Evolutionary conservation across 1,140 invertebrate species (phyloP), one percentile per base, ranked within the genome.

Genomic region (Stegodyphus dumicola): DNA sequence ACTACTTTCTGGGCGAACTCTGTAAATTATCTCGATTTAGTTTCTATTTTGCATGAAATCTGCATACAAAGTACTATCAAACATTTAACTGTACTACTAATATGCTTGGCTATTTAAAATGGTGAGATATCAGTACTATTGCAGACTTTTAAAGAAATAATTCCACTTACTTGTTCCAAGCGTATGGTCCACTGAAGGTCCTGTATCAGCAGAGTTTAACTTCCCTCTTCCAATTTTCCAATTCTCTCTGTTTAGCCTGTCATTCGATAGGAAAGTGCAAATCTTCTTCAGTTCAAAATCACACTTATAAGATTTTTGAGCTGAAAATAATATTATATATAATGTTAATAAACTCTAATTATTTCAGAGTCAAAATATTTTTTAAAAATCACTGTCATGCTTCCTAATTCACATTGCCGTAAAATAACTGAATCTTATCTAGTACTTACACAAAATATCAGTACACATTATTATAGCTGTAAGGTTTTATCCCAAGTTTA

Each of bases 111-210:
- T 11, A 5, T 11, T 60, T 60, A 60, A 60, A 11, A 11, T 60
- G 15, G 5, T 3, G 33, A 33, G 33, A 33, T 33, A 33, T 33
- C 33, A 48, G 2, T 69, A 69, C 9, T 69, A 33, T 69, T 69
- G 2, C 6, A 69, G n/a, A 17, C 17, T 17, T 69, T 69, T 48
- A n/a, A 69, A 69, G 33, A 69, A 73, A 67, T 7, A 67, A n/a
- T n/a, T n/a, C 17, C n/a, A 75, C 85, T 73, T 54, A 87, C 86
- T 65, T 13, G 13, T 71, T 52, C 67, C 56, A 17, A 70, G 70
- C 0, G 87, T 88, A 53, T 88, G 87, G 65, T 88, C 87, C 4
- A 78, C 48, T 0, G 87, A 67, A 13, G 87, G 84, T 60, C 79
- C 88, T 54, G 86, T 87, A 15, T 83, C 78, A 33, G 13, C 51